These are phyloP conservation scores for Denticeps clupeoides DNA, from an alignment of 2,797 vertebrate genomes.

Conservation along the genomic window DNA sequence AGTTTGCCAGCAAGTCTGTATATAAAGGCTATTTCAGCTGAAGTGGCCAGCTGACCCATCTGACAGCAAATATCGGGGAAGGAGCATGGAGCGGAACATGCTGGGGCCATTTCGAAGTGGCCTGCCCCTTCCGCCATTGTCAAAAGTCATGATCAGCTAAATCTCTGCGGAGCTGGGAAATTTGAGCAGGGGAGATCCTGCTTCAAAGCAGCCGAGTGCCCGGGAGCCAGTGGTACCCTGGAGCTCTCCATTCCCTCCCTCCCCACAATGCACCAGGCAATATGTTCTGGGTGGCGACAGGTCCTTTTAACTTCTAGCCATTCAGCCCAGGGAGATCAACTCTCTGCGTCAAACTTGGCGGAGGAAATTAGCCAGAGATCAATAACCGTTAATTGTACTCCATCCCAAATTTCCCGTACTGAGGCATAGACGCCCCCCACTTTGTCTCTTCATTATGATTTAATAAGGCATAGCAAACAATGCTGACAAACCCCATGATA, in stretches of 20 bases:
- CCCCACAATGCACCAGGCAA: no score
- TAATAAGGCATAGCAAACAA: conserved; percentile 40
- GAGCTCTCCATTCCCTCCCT: not conserved
- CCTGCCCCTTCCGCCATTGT: conserved; percentile 1
- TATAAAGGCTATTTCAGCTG: no score
- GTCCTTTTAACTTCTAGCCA: no score
- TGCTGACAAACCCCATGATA: conserved; percentile 33
- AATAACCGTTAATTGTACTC: conserved; percentile 21
- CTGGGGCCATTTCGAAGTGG: not conserved
- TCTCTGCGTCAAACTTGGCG: no score
- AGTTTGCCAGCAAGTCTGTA: no score
- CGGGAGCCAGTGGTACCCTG: not conserved
- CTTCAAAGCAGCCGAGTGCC: conserved; percentile 15
- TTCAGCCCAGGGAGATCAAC: no score
- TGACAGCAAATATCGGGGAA: no score
- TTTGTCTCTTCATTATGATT: conserved; percentile 38
- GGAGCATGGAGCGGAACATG: not conserved
- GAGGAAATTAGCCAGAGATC: conserved; percentile 8
- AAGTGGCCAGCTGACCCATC: no score
- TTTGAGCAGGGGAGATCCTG: conserved; percentile 15
- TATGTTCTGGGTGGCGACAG: no score
- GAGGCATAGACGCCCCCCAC: conserved; percentile 15
- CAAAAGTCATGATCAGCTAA: conserved; percentile 19
- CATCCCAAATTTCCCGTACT: conserved; percentile 15
- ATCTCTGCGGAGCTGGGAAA: conserved; percentile 23